Percentiles rank a stretch among this genome's conserved stretches.
Conservation (phyloP, 1,140 invertebrate genomes). For the Melanaphis sacchari region DNA sequence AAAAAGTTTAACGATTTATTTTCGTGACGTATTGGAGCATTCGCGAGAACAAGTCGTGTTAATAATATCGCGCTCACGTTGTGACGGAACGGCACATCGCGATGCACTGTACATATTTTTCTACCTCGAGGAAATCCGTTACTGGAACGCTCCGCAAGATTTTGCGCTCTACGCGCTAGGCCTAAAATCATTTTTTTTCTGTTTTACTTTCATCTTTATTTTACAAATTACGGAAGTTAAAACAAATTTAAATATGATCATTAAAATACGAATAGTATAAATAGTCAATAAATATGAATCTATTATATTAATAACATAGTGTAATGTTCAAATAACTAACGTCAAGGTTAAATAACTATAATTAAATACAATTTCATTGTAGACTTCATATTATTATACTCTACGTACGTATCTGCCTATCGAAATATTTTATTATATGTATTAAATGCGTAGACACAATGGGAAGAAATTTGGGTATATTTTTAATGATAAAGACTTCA, state of each 20-base stretch:
- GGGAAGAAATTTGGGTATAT: background rate
- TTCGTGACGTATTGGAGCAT: background rate
- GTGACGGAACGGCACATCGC: slow-evolving; percentile 42
- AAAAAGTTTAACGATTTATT: background rate
- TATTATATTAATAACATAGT: background rate
- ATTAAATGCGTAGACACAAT: background rate
- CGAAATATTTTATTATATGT: background rate
- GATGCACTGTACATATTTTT: slow-evolving; percentile 26
- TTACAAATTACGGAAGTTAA: background rate
- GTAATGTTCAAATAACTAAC: background rate
- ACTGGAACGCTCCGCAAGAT: slow-evolving; percentile 29
- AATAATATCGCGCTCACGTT: slow-evolving; percentile 24
- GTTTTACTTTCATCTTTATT: background rate
- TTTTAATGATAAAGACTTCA: background rate
- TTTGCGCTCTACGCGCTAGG: slow-evolving; percentile 2
- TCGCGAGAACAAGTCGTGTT: background rate
- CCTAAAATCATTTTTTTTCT: background rate
- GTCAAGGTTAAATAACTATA: background rate
- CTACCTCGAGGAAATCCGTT: slow-evolving; percentile 24
- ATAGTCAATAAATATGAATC: background rate
- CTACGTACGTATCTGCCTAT: background rate
- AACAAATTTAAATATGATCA: background rate
- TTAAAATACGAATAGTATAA: background rate
- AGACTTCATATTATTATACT: background rate
- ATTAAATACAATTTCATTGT: background rate